Conservation (phyloP, 2,888 invertebrate genomes). For the Drosophila merina region DNA sequence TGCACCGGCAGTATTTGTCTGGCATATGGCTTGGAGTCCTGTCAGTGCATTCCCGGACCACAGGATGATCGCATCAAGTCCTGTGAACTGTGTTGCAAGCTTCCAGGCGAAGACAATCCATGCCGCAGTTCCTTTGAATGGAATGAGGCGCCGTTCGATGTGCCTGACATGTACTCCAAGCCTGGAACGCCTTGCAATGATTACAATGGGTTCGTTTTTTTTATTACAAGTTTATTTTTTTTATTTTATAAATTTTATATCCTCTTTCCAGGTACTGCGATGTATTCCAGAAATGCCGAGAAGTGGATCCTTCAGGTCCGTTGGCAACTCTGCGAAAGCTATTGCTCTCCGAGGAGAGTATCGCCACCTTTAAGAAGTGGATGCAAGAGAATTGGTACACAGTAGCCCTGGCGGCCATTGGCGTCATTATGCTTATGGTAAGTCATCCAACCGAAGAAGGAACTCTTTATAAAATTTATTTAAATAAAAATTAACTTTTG, state of each 20-base stretch:
- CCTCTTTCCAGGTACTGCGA: constrained; percentile 86
- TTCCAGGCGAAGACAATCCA: constrained; percentile 91
- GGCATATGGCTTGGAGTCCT: constrained; percentile 97
- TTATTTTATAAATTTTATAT: neutral
- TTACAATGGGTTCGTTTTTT: constrained; percentile 89
- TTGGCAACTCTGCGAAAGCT: constrained; percentile 94
- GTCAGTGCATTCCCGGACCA: constrained; percentile 93
- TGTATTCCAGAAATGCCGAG: constrained; percentile 91
- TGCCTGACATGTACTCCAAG: constrained; percentile 96
- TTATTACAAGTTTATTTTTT: neutral
- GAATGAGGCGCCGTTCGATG: constrained; percentile 94
- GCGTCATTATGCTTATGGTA: constrained; percentile 92
- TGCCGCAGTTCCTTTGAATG: constrained; percentile 96
- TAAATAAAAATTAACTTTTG: constrained; percentile 36
- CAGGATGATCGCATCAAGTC: constrained; percentile 93
- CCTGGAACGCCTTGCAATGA: constrained; percentile 97
- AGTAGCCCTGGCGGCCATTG: constrained; percentile 89
- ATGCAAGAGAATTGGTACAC: constrained; percentile 96
- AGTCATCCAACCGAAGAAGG: constrained; percentile 59
- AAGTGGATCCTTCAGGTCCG: constrained; percentile 97
- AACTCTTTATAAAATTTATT: neutral
- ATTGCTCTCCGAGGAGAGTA: constrained; percentile 94
- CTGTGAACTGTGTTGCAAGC: constrained; percentile 96
- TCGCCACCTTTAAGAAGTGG: constrained; percentile 95
- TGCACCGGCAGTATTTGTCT: constrained; percentile 99